phyloP scores from a whole-genome alignment of 1,140 invertebrate genomes.

The Myzus persicae region DNA sequence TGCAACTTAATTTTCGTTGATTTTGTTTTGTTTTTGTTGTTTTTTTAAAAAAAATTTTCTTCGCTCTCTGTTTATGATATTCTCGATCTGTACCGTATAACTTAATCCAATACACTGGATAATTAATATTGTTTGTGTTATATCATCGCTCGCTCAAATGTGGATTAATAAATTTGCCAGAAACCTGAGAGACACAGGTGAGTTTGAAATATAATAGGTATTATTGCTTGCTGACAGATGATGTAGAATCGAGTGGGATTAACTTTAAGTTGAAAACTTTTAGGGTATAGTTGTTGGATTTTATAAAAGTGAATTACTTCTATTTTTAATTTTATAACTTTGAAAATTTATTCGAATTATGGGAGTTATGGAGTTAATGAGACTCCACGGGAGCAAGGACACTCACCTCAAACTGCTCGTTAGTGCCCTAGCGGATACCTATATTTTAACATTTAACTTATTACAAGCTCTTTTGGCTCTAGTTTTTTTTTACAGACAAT shows the following conservation, averaged over 20 bases:
- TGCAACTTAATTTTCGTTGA: not conserved
- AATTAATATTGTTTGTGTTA: not conserved
- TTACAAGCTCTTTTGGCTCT: not conserved
- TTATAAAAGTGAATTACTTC: not conserved
- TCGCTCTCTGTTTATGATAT: not conserved
- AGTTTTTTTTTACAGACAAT: not conserved
- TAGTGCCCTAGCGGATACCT: not conserved
- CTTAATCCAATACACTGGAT: not conserved
- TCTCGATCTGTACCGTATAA: not conserved
- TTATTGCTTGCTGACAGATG: not conserved
- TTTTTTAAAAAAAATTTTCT: not conserved
- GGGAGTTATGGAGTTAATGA: not conserved
- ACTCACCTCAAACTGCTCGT: not conserved
- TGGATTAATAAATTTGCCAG: constrained; percentile 41
- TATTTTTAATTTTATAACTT: not conserved
- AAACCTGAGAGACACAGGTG: constrained; percentile 45
- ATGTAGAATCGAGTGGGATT: not conserved
- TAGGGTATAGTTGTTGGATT: not conserved
- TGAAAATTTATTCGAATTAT: not conserved
- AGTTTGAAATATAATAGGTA: not conserved
- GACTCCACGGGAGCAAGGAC: not conserved
- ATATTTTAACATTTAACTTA: not conserved
- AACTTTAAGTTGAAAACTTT: not conserved
- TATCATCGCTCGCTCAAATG: constrained; percentile 17
- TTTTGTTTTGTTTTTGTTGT: not conserved